Evolutionary conservation across 1,140 invertebrate species (phyloP).

Genomic region (Chymomyza costata): DNA sequence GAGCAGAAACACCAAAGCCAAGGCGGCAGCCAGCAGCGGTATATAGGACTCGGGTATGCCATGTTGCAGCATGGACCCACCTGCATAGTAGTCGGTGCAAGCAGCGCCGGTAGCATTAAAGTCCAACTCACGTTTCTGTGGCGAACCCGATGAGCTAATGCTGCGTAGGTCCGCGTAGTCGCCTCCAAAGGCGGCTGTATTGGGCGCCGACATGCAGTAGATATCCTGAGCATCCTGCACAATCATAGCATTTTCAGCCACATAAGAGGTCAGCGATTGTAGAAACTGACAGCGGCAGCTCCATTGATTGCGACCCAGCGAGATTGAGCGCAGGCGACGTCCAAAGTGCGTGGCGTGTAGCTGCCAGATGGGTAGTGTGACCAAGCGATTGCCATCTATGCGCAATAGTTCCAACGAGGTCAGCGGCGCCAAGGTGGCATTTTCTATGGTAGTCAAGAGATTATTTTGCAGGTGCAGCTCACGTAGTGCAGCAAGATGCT

Average conservation of each 20-base stretch:
- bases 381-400: conserved; percentile 89
- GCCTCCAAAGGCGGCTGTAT: conserved; percentile 70
- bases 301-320: conserved; percentile 89
- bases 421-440: conserved; percentile 86
- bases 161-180: conserved; percentile 40
- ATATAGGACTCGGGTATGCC: conserved; percentile 90
- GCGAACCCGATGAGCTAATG: conserved; percentile 57
- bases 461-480: conserved; percentile 94
- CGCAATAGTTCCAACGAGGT: conserved; percentile 87
- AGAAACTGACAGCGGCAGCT: conserved; percentile 93
- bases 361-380: conserved; percentile 89
- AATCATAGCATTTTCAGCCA: conserved; percentile 87
- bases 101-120: conserved; percentile 83
- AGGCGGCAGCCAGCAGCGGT: conserved; percentile 86
- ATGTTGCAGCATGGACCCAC: conserved; percentile 87
- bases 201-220: conserved; percentile 86
- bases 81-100: conserved; percentile 88
- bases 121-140: conserved; percentile 82
- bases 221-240: conserved; percentile 86
- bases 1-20: conserved; percentile 83
- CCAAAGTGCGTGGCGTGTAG: conserved; percentile 77
- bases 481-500: conserved; percentile 85
- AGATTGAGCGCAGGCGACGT: conserved; percentile 81
- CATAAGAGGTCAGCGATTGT: conserved; percentile 89
- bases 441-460: conserved; percentile 85